These are phyloP conservation scores for Drosophila paucipuncta DNA, from an alignment of 2,888 invertebrate species.

Conservation along the genomic window DNA sequence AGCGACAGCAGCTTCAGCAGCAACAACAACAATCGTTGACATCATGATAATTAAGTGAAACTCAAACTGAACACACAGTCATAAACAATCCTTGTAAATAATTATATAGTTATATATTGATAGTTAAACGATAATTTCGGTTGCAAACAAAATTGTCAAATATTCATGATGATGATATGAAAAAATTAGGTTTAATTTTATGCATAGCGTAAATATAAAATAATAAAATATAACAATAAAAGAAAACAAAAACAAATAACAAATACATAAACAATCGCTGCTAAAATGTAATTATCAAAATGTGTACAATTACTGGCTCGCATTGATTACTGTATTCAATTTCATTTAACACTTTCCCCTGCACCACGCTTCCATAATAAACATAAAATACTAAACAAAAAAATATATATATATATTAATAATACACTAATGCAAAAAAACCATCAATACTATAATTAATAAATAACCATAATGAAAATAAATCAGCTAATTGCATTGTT, in stretches of 20 bases:
- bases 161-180: conserved; percentile 39
- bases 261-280: conserved; percentile 19
- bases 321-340: conserved; percentile 49
- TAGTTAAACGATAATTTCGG: conserved; percentile 51
- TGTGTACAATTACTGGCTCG: conserved; percentile 45
- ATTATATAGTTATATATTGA: conserved; percentile 56
- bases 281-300: conserved; percentile 46
- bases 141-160: conserved; percentile 32
- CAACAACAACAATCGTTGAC: conserved; percentile 13
- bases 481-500: conserved; percentile 44
- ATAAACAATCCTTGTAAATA: conserved; percentile 54
- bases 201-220: conserved; percentile 66
- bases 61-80: conserved; percentile 10
- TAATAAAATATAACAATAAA: conserved; percentile 33
- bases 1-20: conserved; percentile 13
- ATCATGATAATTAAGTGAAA: conserved; percentile 70
- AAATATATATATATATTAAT: background rate
- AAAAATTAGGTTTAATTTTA: conserved; percentile 71
- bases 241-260: conserved; percentile 11
- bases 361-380: conserved; percentile 31
- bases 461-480: conserved; percentile 36
- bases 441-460: conserved; percentile 7
- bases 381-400: conserved; percentile 1
- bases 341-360: conserved; percentile 43
- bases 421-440: conserved; percentile 2